phyloP scores from a whole-genome alignment of 2,113 vertebrate species.

The Neolamprologus falcicula region DNA sequence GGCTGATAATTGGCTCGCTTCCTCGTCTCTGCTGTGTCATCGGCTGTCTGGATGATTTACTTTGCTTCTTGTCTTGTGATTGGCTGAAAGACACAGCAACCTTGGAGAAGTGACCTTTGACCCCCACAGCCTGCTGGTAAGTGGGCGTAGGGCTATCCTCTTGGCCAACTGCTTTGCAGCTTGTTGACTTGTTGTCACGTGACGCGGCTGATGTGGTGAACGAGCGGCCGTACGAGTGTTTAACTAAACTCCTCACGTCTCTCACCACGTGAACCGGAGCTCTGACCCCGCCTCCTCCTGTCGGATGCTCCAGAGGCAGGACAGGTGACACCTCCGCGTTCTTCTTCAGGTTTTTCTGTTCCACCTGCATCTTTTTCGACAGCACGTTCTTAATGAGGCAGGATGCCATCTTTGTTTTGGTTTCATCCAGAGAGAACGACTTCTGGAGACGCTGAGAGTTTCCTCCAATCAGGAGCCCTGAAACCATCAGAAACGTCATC shows the following conservation, averaged over 20 bases:
- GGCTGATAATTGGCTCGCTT: background rate
- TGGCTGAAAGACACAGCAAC: background rate
- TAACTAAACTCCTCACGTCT: constrained; percentile 80
- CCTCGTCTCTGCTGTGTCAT: constrained; percentile 6
- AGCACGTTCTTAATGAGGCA: constrained; percentile 80
- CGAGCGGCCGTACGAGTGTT: constrained; percentile 72
- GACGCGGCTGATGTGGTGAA: constrained; percentile 22
- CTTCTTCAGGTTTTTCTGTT: constrained; percentile 16
- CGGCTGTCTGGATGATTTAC: background rate
- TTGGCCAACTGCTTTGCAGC: background rate
- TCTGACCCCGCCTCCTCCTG: background rate
- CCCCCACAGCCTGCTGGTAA: constrained; percentile 26
- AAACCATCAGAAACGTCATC: background rate
- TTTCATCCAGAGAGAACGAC: constrained; percentile 77
- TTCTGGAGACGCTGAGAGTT: constrained; percentile 66
- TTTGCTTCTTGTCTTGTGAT: constrained; percentile 21
- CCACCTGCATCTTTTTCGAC: constrained; percentile 81
- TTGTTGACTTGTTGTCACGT: background rate
- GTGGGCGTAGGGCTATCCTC: background rate
- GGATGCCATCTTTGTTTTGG: constrained; percentile 78
- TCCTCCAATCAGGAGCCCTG: background rate
- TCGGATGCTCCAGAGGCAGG: background rate
- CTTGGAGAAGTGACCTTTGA: constrained; percentile 6
- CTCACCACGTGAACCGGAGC: constrained; percentile 71
- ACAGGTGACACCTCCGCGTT: background rate